These are phyloP conservation scores for Pogonocichla stellata DNA, from an alignment of 2,113 vertebrate species.

Conservation along the genomic window DNA sequence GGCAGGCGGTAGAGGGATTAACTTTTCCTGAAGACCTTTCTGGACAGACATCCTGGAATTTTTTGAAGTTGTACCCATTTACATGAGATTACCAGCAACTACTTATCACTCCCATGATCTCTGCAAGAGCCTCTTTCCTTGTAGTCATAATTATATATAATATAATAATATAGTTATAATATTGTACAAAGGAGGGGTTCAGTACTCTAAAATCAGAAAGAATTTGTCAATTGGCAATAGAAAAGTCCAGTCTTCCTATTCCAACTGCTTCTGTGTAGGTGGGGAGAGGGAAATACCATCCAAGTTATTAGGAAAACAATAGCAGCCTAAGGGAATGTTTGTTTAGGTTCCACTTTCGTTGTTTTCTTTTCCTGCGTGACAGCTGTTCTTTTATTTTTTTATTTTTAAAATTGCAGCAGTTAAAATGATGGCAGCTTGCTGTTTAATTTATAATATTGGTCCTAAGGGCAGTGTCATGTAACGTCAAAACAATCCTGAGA, in stretches of 20 bases:
- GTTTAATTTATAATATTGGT: slow-evolving; percentile 42
- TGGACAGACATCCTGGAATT: background rate
- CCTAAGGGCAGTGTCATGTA: slow-evolving; percentile 17
- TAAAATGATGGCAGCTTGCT: slow-evolving; percentile 33
- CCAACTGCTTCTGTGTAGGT: background rate
- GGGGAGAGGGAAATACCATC: background rate
- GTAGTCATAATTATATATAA: background rate
- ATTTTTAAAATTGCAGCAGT: background rate
- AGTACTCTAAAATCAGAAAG: background rate
- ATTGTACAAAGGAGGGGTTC: fast-evolving
- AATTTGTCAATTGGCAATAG: background rate
- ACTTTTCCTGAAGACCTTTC: background rate
- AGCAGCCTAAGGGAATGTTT: slow-evolving; percentile 22
- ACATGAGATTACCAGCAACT: background rate
- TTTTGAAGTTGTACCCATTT: background rate
- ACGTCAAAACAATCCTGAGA: slow-evolving; percentile 6
- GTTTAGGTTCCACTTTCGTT: background rate
- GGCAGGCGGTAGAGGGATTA: background rate
- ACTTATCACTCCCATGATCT: background rate
- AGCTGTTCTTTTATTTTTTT: background rate
- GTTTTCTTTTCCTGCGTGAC: background rate
- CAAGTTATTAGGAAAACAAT: slow-evolving; percentile 10
- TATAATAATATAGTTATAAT: background rate
- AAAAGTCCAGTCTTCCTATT: background rate
- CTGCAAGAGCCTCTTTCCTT: background rate